A percentile compares a stretch with the other conserved stretches of the same genome.
These are phyloP conservation scores for Idaea straminata DNA, from an alignment of 2,888 invertebrate genomes.

Conservation along the genomic window DNA sequence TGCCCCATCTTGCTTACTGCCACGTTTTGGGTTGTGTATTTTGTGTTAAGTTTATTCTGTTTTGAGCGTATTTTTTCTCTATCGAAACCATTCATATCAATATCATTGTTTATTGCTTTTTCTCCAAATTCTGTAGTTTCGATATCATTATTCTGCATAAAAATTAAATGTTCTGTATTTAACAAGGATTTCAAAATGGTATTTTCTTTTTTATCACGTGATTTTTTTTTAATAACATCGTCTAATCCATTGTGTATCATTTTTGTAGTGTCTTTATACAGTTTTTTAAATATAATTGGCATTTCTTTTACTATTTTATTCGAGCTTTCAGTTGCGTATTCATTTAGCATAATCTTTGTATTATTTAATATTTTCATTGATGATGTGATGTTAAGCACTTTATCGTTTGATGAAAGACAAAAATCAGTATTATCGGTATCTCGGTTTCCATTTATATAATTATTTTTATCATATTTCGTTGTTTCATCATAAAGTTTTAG, in stretches of 20 bases:
- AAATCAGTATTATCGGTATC: neutral
- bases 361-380: neutral
- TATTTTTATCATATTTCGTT: neutral
- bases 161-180: neutral
- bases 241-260: neutral
- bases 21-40: neutral
- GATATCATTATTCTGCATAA: neutral
- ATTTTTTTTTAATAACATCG: neutral
- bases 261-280: neutral
- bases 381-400: neutral
- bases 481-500: slow-evolving; percentile 43
- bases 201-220: neutral
- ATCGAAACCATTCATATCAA: neutral
- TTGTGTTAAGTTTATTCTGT: neutral
- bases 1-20: neutral
- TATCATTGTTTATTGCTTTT: neutral
- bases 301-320: neutral
- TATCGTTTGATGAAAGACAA: neutral
- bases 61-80: neutral
- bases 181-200: neutral
- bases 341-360: neutral
- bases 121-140: neutral
- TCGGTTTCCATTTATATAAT: neutral
- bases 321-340: neutral
- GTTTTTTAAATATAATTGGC: neutral